Evolutionary conservation across 2,888 invertebrate species (phyloP).

Genomic region (Tenodera sinensis): DNA sequence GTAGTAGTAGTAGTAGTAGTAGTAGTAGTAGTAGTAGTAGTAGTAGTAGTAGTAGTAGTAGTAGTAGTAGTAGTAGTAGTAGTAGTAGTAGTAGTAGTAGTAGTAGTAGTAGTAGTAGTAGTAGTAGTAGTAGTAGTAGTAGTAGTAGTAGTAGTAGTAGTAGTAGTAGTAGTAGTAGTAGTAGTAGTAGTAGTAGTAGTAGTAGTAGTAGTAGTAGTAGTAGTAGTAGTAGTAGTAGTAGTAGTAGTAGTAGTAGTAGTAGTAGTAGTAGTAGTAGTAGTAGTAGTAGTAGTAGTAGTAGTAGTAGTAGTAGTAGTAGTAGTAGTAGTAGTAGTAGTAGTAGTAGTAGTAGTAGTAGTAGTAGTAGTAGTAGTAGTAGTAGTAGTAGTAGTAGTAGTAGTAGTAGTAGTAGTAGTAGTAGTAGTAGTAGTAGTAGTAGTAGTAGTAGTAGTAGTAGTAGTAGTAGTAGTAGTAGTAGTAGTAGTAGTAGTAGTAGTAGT

Average conservation of each 20-base stretch:
- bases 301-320: background rate
- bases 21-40: background rate
- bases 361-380: background rate
- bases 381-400: background rate
- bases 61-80: background rate
- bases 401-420: background rate
- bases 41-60: background rate
- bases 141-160: background rate
- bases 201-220: background rate
- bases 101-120: background rate
- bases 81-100: background rate
- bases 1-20: background rate
- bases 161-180: background rate
- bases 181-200: background rate
- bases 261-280: background rate
- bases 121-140: background rate
- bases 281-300: background rate
- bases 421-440: background rate
- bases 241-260: background rate
- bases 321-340: background rate
- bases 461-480: background rate
- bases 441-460: background rate
- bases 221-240: background rate
- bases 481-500: background rate
- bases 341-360: background rate